Evolutionary conservation across 2,113 vertebrate genomes (phyloP), one percentile per base, ranked within the genome.

Genomic region (Pelodiscus sinensis): DNA sequence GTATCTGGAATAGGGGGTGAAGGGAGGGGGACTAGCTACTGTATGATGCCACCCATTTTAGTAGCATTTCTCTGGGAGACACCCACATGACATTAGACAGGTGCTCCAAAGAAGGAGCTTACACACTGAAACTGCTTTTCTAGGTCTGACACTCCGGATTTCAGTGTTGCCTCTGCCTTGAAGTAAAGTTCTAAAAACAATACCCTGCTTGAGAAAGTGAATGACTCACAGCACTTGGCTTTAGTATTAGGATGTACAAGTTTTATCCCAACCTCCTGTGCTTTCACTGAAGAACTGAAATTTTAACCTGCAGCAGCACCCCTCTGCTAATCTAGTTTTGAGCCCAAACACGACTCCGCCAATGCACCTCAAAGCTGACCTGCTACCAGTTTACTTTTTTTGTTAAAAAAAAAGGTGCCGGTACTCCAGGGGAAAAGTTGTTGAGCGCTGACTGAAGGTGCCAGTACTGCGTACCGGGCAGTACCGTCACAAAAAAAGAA

Each of bases 121-220:
- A 38, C 58, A 29, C 8, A 0, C 16, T n/a, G 82, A 81, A 21
- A 3, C 0, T 8, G 89, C 85, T 88, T 87, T 94, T 93, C 95
- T 94, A 93, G 0, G 68, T 93, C 93, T 95, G 92, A 51, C 87
- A 94, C 96, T 94, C 94, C 87, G 75, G 90, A 79, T 79, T 93
- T 58, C 0, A 0, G 60, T 58, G 81, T 0, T 0, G 81, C 54
- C 92, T 73, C 58, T 75, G 84, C 78, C 44, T 0, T 9, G 2
- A 2, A 57, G 13, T 6, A 8, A 2, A 1, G 15, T 81, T 82
- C 78, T 77, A 86, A 84, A 86, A 54, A 68, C 1, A 2, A 60
- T 22, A 27, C 55, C 22, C 82, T 68, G 31, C 29, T 71, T 35
- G 3, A 71, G n/a, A 71, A 35, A 68, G 62, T n/a, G 15, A 68